A percentile compares a stretch with the other conserved stretches of the same genome.
phyloP scores from a whole-genome alignment of 2,113 vertebrate species.

The Dicrurus megarhynchus region DNA sequence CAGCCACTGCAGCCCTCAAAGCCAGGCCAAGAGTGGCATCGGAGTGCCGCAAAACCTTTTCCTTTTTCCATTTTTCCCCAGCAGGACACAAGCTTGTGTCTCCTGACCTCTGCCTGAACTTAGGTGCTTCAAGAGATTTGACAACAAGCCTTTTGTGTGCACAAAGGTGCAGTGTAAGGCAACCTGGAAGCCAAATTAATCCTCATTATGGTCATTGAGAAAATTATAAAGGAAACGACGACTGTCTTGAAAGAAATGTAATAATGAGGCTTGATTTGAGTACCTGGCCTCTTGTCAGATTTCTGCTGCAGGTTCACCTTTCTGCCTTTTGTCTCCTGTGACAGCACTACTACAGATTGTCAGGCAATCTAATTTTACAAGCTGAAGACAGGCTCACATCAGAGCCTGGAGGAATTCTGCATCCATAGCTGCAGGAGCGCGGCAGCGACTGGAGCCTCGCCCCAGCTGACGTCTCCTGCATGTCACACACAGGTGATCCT shows the following conservation, averaged over 20 bases:
- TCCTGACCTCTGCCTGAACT: constrained; percentile 59
- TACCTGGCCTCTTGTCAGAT: neutral
- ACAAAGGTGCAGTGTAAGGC: constrained; percentile 8
- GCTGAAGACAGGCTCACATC: neutral
- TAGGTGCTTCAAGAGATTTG: constrained; percentile 9
- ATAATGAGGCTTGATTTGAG: neutral
- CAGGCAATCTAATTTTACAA: constrained; percentile 16
- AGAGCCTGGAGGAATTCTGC: neutral
- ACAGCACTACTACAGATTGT: neutral
- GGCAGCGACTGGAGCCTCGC: rapidly evolving
- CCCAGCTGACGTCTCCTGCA: neutral
- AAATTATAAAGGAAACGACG: constrained; percentile 49
- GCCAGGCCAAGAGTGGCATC: neutral
- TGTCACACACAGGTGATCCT: rapidly evolving
- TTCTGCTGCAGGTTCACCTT: neutral
- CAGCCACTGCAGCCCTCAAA: neutral
- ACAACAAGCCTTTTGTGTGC: constrained; percentile 29
- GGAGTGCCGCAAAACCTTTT: neutral
- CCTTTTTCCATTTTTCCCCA: neutral
- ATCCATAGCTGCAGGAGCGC: neutral
- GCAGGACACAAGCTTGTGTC: neutral
- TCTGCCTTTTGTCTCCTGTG: neutral
- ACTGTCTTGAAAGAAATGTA: constrained; percentile 46
- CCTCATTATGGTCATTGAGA: constrained; percentile 44
- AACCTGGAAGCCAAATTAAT: constrained; percentile 57